Base-by-base conservation (phyloP, 2,797 vertebrate species). In the Cynodonichthys magdalenae region DNA sequence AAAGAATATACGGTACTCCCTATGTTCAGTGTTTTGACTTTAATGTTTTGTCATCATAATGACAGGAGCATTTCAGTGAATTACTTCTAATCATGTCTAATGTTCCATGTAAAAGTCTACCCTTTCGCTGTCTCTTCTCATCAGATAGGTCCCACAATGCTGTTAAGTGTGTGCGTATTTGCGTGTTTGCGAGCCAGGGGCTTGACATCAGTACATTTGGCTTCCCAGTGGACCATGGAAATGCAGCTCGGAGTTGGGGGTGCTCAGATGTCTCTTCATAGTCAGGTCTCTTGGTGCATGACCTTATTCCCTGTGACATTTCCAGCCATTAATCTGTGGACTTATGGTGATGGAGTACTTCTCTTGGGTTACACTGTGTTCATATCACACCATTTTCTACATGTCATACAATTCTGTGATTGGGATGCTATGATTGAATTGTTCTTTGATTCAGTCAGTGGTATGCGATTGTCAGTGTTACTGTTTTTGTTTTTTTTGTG, bases 281-380 rank as follows among this genome's bases (percentile, higher is more conserved):
- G 79, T 70, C 79, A 63, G 84, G 83, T 89, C 90, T 90, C 83
- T 87, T 68, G 81, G 86, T 61, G 80, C 75, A 15, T 85, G 90
- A 92, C 91, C 92, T 92, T 93, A 92, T 93, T 92, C 89, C 86
- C 88, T 53, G 81, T 91, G 90, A 92, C 90, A 93, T 93, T 93
- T 93, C 85, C 83, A 81, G 86, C 84, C 90, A 92, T 92, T 92
- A 92, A 92, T 92, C 90, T 92, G 74, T 83, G 66, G 85, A 87
- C 80, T 28, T 81, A 73, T 53, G 75, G 84, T 89, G 90, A 92
- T 88, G 79, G 87, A 93, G 87, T 86, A 69, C 77, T 86, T 81
- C 80, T 90, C 78, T 67, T 74, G 82, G 72, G 85, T 84, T 87
- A 84, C 83, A 80, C 80, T 88, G 82, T 84, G 81, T 80, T 83